Base-by-base conservation (phyloP, 2,797 vertebrate species). In the Eidolon dupreanum region DNA sequence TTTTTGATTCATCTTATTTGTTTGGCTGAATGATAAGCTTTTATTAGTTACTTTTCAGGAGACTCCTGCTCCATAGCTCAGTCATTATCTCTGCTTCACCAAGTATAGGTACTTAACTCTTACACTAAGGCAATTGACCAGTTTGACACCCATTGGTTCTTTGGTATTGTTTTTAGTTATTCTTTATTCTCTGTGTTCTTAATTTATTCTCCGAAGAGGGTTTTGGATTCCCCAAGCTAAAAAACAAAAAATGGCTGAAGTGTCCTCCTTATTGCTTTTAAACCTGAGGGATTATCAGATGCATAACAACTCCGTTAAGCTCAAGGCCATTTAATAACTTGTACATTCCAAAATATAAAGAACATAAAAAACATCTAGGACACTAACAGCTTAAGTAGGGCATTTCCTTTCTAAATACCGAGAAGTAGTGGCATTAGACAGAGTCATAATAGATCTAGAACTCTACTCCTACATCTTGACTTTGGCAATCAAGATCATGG, bases 291-390 rank as follows among this genome's bases (percentile, higher is more conserved):
- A 95, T 95, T 95, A 78, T 95, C 78, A 70, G 70, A 75, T 94
- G 70, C 85, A 70, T 88, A 89, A 49, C 3, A 55, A 33, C 81
- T 90, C 43, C 1, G 9, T 81, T 84, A 93, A 81, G 75, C 71
- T 90, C 82, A 90, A 68, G 79, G 59, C 74, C 91, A 7, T 95
- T 95, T 97, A 96, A 92, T 95, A 96, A 95, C 77, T 66, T 89
- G 33, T 19, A 55, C 13, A 89, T 28, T 89, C 20, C 43, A 85
- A 63, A 93, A 75, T 36, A 68, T 93, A 78, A 78, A 92, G 73
- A 88, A 81, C 38, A 65, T 71, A 53, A 55, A 36, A 97, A 95
- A 82, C 90, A 96, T 96, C 9, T 94, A 82, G 92, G 78, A 43
- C 85, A 95, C 68, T 71, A 74, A 12, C 74, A 92, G 55, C 8